phyloP scores from a whole-genome alignment of 1,140 invertebrate species.

The Camponotus floridanus region DNA sequence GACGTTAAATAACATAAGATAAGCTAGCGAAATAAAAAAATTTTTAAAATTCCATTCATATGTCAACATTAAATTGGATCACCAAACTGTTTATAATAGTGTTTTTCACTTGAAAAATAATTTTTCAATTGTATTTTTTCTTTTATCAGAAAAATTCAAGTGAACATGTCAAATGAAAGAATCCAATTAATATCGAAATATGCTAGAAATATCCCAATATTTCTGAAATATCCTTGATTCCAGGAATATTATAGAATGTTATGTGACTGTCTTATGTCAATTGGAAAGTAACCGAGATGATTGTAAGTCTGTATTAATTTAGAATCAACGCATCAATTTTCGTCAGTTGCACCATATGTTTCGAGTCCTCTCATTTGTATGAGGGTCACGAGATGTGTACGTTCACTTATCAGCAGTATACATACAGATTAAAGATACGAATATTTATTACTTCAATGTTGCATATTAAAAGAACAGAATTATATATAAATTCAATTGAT shows the following conservation, averaged over 20 bases:
- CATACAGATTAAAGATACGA: slow-evolving; percentile 6
- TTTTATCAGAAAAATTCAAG: background rate
- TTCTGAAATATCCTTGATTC: too few relatives aligned
- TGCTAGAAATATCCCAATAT: too few relatives aligned
- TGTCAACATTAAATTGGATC: background rate
- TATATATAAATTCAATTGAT: background rate
- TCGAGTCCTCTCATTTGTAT: background rate
- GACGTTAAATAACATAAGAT: background rate
- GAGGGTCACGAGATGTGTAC: background rate
- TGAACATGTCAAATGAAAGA: slow-evolving; percentile 43
- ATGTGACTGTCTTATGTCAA: too few relatives aligned
- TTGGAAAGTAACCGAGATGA: background rate
- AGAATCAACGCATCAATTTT: slow-evolving; percentile 50
- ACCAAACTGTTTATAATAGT: background rate
- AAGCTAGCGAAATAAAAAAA: background rate
- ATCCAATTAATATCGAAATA: background rate
- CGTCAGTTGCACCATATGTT: slow-evolving; percentile 8
- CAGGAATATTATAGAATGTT: too few relatives aligned
- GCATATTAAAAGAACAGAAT: slow-evolving; percentile 23
- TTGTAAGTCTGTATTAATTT: slow-evolving; percentile 41
- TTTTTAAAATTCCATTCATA: too few relatives aligned
- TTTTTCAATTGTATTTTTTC: background rate
- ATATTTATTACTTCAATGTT: slow-evolving; percentile 29
- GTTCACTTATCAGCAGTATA: background rate
- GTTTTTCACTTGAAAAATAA: background rate